These are phyloP conservation scores for Chrysaora quinquecirrha DNA, from an alignment of 30 jellyfish, hydroid and myxozoan genomes.

Conservation along the genomic window DNA sequence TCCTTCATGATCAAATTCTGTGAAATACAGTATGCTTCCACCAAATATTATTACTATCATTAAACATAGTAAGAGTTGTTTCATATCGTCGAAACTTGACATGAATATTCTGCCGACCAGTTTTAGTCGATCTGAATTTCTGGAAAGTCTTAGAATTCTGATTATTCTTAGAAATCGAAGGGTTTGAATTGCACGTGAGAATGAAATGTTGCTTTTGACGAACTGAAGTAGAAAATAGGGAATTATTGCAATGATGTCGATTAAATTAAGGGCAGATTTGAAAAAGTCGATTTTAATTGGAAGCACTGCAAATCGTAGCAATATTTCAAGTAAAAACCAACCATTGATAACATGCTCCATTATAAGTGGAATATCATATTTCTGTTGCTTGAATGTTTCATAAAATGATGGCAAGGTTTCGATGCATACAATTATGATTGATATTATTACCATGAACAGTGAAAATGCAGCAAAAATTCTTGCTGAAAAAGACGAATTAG, in stretches of 20 bases:
- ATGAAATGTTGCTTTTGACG: conserved; percentile 22
- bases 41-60: conserved; percentile 82
- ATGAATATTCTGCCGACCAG: conserved; percentile 78
- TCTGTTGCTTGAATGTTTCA: neutral
- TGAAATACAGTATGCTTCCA: conserved; percentile 79
- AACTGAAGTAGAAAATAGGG: conserved; percentile 70
- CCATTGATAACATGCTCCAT: conserved; percentile 42
- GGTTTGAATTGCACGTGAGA: conserved; percentile 59
- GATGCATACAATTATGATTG: conserved; percentile 79
- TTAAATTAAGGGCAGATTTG: conserved; percentile 59
- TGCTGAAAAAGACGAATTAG: conserved; percentile 84
- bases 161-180: conserved; percentile 75
- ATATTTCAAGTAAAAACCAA: conserved; percentile 82
- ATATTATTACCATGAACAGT: conserved; percentile 59
- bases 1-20: conserved; percentile 51
- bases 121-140: conserved; percentile 80
- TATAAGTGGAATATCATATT: neutral
- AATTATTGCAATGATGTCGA: conserved; percentile 77
- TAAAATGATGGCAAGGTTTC: conserved; percentile 77
- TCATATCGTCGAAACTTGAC: conserved; percentile 87
- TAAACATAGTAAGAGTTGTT: conserved; percentile 81
- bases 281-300: conserved; percentile 73
- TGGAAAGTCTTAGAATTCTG: conserved; percentile 78
- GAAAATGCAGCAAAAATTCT: conserved; percentile 68
- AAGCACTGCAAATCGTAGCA: conserved; percentile 36